Evolutionary conservation across 2,113 vertebrate genomes (phyloP).

Genomic region (Sinocyclocheilus anshuiensis): DNA sequence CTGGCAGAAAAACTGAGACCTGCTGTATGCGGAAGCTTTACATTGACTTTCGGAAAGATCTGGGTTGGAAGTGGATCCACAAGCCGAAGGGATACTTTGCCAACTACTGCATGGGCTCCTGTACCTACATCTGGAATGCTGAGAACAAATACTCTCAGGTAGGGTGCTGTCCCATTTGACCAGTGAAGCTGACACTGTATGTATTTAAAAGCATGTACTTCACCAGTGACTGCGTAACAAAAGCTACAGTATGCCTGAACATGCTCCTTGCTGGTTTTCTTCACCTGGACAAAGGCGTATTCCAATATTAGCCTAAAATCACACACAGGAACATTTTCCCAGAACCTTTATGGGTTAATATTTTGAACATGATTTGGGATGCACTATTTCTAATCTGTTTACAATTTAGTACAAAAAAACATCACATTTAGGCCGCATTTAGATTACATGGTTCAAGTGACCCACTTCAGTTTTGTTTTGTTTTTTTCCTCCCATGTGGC

Average conservation of each 20-base stretch:
- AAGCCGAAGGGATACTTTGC: slow-evolving; percentile 86
- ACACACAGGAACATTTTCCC: not conserved
- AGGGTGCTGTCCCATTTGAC: slow-evolving; percentile 16
- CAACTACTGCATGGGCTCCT: slow-evolving; percentile 91
- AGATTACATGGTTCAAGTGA: too few species aligned
- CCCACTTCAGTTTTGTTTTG: too few species aligned
- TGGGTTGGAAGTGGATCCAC: slow-evolving; percentile 94
- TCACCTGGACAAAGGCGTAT: not conserved
- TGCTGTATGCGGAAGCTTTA: slow-evolving; percentile 86
- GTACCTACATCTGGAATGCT: slow-evolving; percentile 89
- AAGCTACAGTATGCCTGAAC: not conserved
- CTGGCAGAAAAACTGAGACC: slow-evolving; percentile 73
- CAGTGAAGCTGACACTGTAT: not conserved
- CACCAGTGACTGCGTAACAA: not conserved
- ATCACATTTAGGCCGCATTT: not conserved
- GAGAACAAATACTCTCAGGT: slow-evolving; percentile 92
- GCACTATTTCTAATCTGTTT: not conserved
- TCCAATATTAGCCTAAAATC: not conserved
- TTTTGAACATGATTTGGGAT: not conserved
- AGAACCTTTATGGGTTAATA: not conserved
- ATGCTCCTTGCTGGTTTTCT: not conserved
- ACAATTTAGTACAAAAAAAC: not conserved
- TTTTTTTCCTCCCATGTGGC: too few species aligned
- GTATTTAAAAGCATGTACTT: not conserved
- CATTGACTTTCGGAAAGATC: slow-evolving; percentile 90